Base-by-base conservation (phyloP, 1,140 invertebrate species). In the Tetramorium parvispinum region DNA sequence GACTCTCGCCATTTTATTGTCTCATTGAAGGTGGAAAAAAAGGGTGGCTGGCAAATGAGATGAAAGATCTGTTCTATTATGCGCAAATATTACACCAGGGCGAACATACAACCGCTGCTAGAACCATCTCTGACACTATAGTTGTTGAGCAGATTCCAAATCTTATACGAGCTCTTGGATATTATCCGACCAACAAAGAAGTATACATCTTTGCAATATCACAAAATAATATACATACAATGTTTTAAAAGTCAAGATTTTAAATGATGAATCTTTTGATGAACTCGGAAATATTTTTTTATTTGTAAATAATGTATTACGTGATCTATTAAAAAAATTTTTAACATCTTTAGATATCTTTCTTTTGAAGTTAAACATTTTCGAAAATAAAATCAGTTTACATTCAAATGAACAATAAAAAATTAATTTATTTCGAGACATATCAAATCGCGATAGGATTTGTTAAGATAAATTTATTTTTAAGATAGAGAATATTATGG, bases 31-130 rank as follows among this genome's bases (percentile, higher is more conserved):
- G 95, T 63, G 96, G 96, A 0, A 93, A 94, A 3, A 94, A 95
- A 0, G 97, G 97, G 21, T 97, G 96, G 95, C 93, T 97, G 27
- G 97, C 97, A 85, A 95, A 96, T 43, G 97, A 97, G 93, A 96
- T 97, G 71, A 94, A 97, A 81, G 96, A 97, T 89, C 94, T 97
- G 53, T 97, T 97, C 93, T 97, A 97, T 93, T 97, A 97, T 93
- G 96, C 97, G 85, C 97, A 97, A 94, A 97, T 97, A 27, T 94
- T 96, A 77, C 96, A 97, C 87, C 96, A 97, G 93, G 97, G 97
- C 16, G 96, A 97, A 53, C 96, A 97, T 91, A 96, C 96, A 0
- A 96, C 95, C 61, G 95, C 96, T 2, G 95, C 95, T 66, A 93
- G 97, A 77, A 92, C 94, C 18, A 95, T 97, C 8, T 95, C 95